These are phyloP conservation scores for Parambassis ranga DNA, from an alignment of 2,797 vertebrate genomes.

Conservation along the genomic window DNA sequence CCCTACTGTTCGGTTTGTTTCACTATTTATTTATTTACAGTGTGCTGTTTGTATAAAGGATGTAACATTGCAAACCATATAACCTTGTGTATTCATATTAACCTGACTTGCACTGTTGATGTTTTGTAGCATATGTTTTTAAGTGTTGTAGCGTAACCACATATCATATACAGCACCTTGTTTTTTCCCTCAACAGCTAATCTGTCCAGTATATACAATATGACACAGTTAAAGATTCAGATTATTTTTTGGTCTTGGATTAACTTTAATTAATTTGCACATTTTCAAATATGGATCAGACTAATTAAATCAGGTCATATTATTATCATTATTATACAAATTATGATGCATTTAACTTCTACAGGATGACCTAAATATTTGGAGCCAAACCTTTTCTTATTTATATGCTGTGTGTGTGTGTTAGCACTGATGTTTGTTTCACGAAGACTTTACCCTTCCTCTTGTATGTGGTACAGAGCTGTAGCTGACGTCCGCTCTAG, in stretches of 20 bases:
- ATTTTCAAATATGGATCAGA: slow-evolving; percentile 45
- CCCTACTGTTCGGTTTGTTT: slow-evolving; percentile 26
- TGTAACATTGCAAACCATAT: slow-evolving; percentile 29
- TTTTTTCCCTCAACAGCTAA: not conserved
- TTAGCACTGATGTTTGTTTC: slow-evolving; percentile 87
- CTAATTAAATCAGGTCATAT: too few relatives aligned
- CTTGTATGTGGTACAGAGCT: slow-evolving; percentile 85
- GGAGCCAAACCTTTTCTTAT: slow-evolving; percentile 80
- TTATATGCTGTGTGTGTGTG: slow-evolving; percentile 75
- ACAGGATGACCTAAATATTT: too few relatives aligned
- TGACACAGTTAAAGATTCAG: too few relatives aligned
- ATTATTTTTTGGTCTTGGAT: too few relatives aligned
- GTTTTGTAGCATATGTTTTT: slow-evolving; percentile 25
- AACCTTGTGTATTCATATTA: slow-evolving; percentile 33
- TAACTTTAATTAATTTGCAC: too few relatives aligned
- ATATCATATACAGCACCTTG: not conserved
- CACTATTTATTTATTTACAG: slow-evolving; percentile 51
- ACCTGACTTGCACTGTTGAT: slow-evolving; percentile 37
- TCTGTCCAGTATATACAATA: too few relatives aligned
- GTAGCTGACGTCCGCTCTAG: slow-evolving; percentile 82
- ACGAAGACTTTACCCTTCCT: slow-evolving; percentile 83
- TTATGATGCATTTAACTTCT: too few relatives aligned
- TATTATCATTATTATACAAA: too few relatives aligned
- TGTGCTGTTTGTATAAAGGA: slow-evolving; percentile 57
- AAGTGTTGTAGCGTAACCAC: slow-evolving; percentile 22